Evolutionary conservation across 1,140 invertebrate genomes (phyloP).

Genomic region (Ceratina australensis): DNA sequence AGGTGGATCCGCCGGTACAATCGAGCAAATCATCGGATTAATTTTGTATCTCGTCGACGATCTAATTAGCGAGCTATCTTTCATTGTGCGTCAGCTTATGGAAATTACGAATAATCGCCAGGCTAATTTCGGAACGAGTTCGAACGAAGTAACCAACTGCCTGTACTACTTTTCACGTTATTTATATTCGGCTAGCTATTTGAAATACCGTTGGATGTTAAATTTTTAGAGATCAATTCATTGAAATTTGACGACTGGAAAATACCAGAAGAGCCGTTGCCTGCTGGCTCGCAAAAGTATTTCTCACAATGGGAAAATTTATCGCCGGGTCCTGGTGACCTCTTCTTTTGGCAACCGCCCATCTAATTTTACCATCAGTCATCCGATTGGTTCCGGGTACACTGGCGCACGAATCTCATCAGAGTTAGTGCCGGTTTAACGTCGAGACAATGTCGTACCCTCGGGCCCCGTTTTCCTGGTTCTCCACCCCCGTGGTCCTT

Average conservation of each 20-base stretch:
- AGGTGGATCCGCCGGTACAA: neutral
- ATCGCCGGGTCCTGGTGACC: neutral
- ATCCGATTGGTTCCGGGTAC: slow-evolving; percentile 53
- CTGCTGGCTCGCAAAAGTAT: too few relatives aligned
- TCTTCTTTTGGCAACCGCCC: slow-evolving; percentile 10
- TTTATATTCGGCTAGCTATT: too few relatives aligned
- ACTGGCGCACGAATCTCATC: slow-evolving; percentile 62
- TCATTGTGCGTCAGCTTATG: neutral
- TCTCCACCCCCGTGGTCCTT: neutral
- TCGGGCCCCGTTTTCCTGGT: slow-evolving; percentile 26
- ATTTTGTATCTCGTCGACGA: neutral
- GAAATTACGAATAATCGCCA: neutral
- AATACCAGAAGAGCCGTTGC: neutral
- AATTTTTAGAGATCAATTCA: too few relatives aligned
- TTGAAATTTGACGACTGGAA: neutral
- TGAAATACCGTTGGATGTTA: too few relatives aligned
- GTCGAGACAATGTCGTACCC: slow-evolving; percentile 30
- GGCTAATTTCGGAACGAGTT: too few relatives aligned
- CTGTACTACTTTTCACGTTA: too few relatives aligned
- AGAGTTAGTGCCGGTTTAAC: slow-evolving; percentile 57
- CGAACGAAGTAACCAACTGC: too few relatives aligned
- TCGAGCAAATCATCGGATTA: neutral
- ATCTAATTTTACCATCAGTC: slow-evolving; percentile 64
- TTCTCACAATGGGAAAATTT: neutral
- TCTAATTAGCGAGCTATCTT: slow-evolving; percentile 1